Base-by-base conservation (phyloP, 2,113 vertebrate genomes). In the Clupea harengus region DNA sequence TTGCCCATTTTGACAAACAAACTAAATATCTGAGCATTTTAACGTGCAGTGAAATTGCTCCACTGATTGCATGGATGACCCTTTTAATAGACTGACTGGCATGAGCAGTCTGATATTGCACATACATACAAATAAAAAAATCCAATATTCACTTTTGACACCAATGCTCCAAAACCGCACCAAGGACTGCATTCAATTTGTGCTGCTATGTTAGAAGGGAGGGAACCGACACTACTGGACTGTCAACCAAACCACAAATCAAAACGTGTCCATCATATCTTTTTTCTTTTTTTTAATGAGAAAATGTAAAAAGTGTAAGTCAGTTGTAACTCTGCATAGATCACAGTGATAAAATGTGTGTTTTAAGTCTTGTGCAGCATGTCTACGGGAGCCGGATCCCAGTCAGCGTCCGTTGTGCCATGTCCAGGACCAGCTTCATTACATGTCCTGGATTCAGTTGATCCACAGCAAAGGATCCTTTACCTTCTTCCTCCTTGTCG, bases 301-400 rank as follows among this genome's bases (percentile, higher is more conserved):
- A 13, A 28, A 72, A 72, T 72, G 64, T 28, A 72, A 28, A 72
- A 72, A 72, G 25, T 72, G 64, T 72, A 32, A 78, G 72, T 32
- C 13, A 32, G 32, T 78, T 78, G 72, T 78, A 78, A 78, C 72
- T 60, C 54, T 78, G 72, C 72, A 78, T 78, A 78, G 72, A 78
- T 78, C 72, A 39, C 25, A 13, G 72, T 44, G 72, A 32, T 78
- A 78, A 72, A 72, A 25, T 72, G 25, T 72, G 64, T 72, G n/a
- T 72, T 72, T 72, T 72, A 72, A 39, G 15, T 39, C 39, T 78
- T 78, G 72, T 39, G 72, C 72, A 78, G 72, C 72, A 78, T 78
- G 72, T 6, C 72, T 44, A 78, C 11, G 28, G 39, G 32, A 78
- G 25, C 64, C 28, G 64, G n/a, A 28, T 67, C 64, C 72, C 72